Base-by-base conservation (phyloP, 2,113 vertebrate genomes). In the Cheirogaleus medius region DNA sequence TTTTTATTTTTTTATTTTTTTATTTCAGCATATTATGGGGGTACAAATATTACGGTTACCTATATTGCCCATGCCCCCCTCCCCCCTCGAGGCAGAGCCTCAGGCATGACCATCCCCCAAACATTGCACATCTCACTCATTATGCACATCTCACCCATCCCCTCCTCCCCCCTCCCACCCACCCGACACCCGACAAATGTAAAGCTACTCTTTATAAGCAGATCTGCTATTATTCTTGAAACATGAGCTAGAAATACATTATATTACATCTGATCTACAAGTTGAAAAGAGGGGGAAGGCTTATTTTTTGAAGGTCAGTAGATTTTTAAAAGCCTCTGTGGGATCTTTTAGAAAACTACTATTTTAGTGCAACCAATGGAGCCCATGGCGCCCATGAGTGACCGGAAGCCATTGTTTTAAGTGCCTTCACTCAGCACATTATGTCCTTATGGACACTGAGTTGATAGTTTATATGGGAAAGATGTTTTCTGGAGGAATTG, bases 261-360 rank as follows among this genome's bases (percentile, higher is more conserved):
- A 29, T 25, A 47, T 86, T 52, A 71, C 63, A 49, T 90, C 68
- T 92, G 39, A 92, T 82, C 37, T 90, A 27, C 39, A 87, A 89
- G 32, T 92, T 92, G 42, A 52, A 87, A 85, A 49, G 32, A 90
- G 32, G 44, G 0, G n/a, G 34, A 52, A 96, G 25, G 2, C 74
- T 90, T 49, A 60, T 58, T 64, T 88, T 91, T 37, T 76, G 93
- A 94, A 97, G 66, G 60, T 68, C 84, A 92, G 52, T 84, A 78
- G 47, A 80, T 29, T 90, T 83, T 68, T 92, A 90, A 94, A 52
- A 82, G 52, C 52, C 73, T 77, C 92, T 77, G 9, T 84, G 44
- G 58, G 86, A 76, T 81, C 37, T 37, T 93, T 97, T 47, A 81
- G 69, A 81, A 94, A 91, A 92, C 92, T 73, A n/a, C 8, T 58